A percentile compares a stretch with the other conserved stretches of the same genome.
Conservation (phyloP, 2,888 invertebrate genomes). For the Meiosimyza decipiens region DNA sequence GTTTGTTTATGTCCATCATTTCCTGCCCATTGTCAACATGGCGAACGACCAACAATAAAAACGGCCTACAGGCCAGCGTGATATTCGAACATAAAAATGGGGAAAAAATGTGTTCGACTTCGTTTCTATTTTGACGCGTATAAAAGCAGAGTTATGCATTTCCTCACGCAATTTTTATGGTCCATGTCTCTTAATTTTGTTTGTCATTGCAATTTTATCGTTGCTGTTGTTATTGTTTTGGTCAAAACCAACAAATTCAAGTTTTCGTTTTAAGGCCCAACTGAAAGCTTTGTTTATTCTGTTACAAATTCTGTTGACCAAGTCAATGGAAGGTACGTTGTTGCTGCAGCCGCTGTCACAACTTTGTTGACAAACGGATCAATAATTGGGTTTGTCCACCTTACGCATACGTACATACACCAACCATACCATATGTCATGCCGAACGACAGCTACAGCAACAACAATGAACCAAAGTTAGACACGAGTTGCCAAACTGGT, state of each 20-base stretch:
- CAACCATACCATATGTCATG: background rate
- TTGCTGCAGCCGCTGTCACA: background rate
- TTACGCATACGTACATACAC: background rate
- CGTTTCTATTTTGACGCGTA: slow-evolving; percentile 7
- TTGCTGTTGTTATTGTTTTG: background rate
- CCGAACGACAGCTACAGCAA: background rate
- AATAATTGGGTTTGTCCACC: background rate
- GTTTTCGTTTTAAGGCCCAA: background rate
- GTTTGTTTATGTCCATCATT: background rate
- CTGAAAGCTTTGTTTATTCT: slow-evolving; percentile 6
- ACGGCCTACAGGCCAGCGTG: background rate
- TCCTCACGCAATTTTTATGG: slow-evolving; percentile 5
- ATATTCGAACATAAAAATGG: background rate
- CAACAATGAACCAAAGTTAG: background rate
- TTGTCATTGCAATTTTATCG: slow-evolving; percentile 18
- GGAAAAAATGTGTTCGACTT: background rate
- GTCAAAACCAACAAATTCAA: background rate
- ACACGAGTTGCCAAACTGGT: slow-evolving; percentile 6
- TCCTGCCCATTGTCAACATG: slow-evolving; percentile 6
- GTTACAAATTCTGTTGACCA: background rate
- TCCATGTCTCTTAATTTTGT: background rate
- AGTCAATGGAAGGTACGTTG: background rate
- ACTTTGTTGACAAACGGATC: slow-evolving; percentile 2
- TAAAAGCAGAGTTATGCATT: slow-evolving; percentile 13
- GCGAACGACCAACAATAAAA: too few species aligned